Evolutionary conservation across 2,113 vertebrate species (phyloP).

Genomic region (Nannospalax galili): DNA sequence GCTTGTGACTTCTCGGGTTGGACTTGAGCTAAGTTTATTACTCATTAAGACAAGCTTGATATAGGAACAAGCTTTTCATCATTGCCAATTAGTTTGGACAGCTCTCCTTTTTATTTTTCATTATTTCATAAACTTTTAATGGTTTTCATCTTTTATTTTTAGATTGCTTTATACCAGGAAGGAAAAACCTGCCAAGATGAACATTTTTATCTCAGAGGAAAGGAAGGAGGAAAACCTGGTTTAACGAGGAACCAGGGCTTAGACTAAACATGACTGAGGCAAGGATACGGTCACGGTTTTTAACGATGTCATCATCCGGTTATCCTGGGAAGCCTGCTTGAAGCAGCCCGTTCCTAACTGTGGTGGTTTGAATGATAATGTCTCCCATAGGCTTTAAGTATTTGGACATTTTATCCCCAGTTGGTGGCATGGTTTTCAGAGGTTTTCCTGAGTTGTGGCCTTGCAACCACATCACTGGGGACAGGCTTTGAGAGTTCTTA

Average conservation of each 20-base stretch:
- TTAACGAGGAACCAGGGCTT: neutral
- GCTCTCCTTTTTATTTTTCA: neutral
- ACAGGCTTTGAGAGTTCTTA: too few species aligned
- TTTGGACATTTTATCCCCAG: too few species aligned
- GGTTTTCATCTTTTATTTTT: neutral
- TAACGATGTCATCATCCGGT: neutral
- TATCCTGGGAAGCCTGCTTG: neutral
- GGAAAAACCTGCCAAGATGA: neutral
- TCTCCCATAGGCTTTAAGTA: too few species aligned
- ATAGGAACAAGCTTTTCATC: neutral
- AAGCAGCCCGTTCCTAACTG: neutral
- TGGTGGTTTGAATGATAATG: too few species aligned
- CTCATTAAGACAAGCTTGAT: neutral
- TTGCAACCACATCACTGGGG: too few species aligned
- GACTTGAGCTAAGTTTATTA: neutral
- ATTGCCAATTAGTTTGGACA: neutral
- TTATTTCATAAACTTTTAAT: slow-evolving; percentile 25
- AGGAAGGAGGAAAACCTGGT: slow-evolving; percentile 17
- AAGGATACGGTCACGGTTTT: neutral
- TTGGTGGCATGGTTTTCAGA: too few species aligned
- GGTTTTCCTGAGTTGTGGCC: too few species aligned
- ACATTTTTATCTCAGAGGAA: slow-evolving; percentile 33
- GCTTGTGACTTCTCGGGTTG: neutral
- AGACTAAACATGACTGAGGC: neutral
- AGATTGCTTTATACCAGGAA: neutral